A percentile compares a stretch with the other conserved stretches of the same genome.
Evolutionary conservation across 2,797 vertebrate genomes (phyloP).

Genomic region (Hemitrygon akajei): DNA sequence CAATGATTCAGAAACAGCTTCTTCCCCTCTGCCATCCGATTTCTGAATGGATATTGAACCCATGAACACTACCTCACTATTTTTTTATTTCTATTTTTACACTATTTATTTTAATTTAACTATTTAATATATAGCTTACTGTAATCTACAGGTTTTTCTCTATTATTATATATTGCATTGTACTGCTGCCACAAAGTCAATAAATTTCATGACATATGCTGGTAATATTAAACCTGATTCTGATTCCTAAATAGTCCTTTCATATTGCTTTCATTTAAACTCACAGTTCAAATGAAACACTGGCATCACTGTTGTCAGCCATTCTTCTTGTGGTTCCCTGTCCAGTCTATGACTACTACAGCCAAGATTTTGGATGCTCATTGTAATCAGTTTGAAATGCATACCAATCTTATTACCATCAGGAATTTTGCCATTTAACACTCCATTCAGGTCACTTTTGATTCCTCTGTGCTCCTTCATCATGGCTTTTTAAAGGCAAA

Average conservation of each 20-base stretch:
- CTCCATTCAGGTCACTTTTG: background rate
- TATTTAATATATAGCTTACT: no score
- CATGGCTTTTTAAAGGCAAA: background rate
- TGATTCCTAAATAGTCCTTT: background rate
- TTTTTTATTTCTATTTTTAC: no score
- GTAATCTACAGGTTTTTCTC: no score
- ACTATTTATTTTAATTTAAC: no score
- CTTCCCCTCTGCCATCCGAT: no score
- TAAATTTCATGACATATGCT: no score
- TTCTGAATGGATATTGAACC: no score
- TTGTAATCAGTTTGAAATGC: background rate
- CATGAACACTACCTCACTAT: no score
- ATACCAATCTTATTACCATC: background rate
- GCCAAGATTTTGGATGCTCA: background rate
- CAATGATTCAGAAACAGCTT: no score
- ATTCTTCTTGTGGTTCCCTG: background rate
- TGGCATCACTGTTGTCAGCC: background rate
- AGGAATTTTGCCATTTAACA: background rate
- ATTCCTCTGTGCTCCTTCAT: background rate
- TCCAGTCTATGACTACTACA: background rate
- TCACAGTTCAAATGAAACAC: background rate
- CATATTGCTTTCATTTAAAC: background rate
- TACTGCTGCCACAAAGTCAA: no score
- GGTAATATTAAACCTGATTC: no score
- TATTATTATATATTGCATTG: no score